Base-by-base conservation (phyloP, 2,888 invertebrate species). In the Tuta absoluta region DNA sequence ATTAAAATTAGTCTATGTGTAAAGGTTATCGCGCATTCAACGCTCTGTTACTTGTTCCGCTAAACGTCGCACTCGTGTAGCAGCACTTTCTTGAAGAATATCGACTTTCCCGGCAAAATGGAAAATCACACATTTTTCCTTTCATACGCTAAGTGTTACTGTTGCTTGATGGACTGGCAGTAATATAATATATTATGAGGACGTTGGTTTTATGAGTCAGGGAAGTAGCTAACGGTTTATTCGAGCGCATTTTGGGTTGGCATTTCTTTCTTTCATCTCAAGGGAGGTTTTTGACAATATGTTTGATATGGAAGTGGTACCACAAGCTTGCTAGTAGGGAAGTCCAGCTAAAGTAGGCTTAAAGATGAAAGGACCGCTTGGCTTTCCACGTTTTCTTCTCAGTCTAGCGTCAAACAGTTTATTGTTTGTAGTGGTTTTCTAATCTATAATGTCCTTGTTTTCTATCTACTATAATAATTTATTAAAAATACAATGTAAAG, bases 131-230 rank as follows among this genome's bases (percentile, higher is more conserved):
- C 56, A 33, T 61, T 61, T 49, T 61, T 49, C 61, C 61, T 49
- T 61, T 61, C 61, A 61, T 61, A 61, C 49, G n/a, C 33, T 33
- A 61, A 61, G 61, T 61, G 61, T 61, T 61, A 49, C n/a, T 21
- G 51, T 19, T 56, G 33, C n/a, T 61, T 61, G 61, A 61, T 61
- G 61, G 61, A 61, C 49, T 12, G 61, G 17, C 14, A 7, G 48
- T 28, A 61, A 61, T 49, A 61, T 49, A 61, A 33, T 33, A 33
- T 33, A 8, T 33, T 61, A 61, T 61, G 33, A 17, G 28, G 8
- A 33, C 8, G 33, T 10, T 14, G 24, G n/a, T 33, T 33, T n/a
- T 56, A 33, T 17, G 28, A 56, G 23, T 53, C 14, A 12, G 33
- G 7, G 33, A 24, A 56, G 33, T 33, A 56, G 56, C 56, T 56